A percentile compares a stretch with the other conserved stretches of the same genome.
Conservation (phyloP, 1,140 invertebrate genomes). For the Drosophila virilis region DNA sequence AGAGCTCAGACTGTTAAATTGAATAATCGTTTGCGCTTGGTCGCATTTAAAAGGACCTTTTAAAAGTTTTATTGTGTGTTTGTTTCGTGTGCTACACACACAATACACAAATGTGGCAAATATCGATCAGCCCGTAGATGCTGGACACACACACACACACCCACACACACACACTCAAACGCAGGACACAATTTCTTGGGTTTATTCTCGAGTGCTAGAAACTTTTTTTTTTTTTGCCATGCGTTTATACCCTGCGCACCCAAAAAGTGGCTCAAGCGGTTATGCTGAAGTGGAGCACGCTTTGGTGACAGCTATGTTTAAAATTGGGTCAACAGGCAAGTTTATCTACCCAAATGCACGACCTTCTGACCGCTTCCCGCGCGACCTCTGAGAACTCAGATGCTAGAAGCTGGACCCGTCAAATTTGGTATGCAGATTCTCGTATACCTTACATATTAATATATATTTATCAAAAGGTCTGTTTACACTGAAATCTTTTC, state of each 20-base stretch:
- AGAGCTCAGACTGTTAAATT: slow-evolving; percentile 59
- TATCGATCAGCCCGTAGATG: slow-evolving; percentile 60
- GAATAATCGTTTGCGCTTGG: slow-evolving; percentile 80
- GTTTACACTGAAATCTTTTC: too few relatives aligned
- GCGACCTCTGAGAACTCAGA: too few relatives aligned
- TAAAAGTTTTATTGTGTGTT: slow-evolving; percentile 66
- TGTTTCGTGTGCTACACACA: slow-evolving; percentile 26
- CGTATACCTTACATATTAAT: too few relatives aligned
- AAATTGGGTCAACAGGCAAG: too few relatives aligned
- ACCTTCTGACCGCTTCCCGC: too few relatives aligned
- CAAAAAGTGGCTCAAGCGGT: too few relatives aligned
- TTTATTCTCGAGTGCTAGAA: slow-evolving; percentile 45
- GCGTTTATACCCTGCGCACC: not conserved
- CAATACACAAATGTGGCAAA: slow-evolving; percentile 50
- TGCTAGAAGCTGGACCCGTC: too few relatives aligned
- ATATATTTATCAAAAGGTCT: too few relatives aligned
- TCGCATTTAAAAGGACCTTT: slow-evolving; percentile 73
- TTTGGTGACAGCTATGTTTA: not conserved
- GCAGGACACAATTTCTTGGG: slow-evolving; percentile 33
- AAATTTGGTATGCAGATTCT: too few relatives aligned
- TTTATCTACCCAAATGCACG: too few relatives aligned
- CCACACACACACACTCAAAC: slow-evolving; percentile 12
- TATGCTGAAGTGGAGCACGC: too few relatives aligned
- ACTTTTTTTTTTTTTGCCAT: slow-evolving; percentile 24
- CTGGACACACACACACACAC: slow-evolving; percentile 18